These are phyloP conservation scores for Pontoporia blainvillei DNA, from an alignment of 2,113 vertebrate species.

Conservation along the genomic window DNA sequence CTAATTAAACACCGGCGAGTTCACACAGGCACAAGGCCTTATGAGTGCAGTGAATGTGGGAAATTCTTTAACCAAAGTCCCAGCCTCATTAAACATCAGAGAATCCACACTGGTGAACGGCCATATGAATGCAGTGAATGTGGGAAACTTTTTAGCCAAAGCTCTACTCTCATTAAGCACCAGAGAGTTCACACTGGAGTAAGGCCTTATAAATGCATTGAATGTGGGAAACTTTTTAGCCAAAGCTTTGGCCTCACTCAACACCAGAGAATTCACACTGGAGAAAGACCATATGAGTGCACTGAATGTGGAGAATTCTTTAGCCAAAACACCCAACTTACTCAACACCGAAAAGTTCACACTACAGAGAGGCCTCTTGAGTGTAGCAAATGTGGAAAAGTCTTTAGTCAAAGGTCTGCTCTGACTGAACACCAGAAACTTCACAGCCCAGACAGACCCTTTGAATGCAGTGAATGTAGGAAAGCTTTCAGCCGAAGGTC, in stretches of 20 bases:
- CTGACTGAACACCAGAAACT: not conserved
- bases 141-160: not conserved
- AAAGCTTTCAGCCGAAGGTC: not conserved
- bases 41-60: not conserved
- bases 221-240: not conserved
- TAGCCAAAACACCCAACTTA: not conserved
- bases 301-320: not conserved
- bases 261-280: not conserved
- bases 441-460: not conserved
- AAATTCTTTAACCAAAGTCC: not conserved
- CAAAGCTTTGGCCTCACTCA: not conserved
- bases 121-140: not conserved
- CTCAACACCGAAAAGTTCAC: not conserved
- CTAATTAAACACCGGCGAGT: not conserved
- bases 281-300: not conserved
- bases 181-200: not conserved
- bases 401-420: not conserved
- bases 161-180: not conserved
- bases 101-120: not conserved
- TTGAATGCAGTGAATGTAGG: not conserved
- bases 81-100: not conserved
- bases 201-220: not conserved
- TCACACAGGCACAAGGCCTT: not conserved
- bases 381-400: not conserved
- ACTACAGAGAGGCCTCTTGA: not conserved